Conservation (phyloP, 2,888 invertebrate genomes). For the Tanytarsus gracilentus region DNA sequence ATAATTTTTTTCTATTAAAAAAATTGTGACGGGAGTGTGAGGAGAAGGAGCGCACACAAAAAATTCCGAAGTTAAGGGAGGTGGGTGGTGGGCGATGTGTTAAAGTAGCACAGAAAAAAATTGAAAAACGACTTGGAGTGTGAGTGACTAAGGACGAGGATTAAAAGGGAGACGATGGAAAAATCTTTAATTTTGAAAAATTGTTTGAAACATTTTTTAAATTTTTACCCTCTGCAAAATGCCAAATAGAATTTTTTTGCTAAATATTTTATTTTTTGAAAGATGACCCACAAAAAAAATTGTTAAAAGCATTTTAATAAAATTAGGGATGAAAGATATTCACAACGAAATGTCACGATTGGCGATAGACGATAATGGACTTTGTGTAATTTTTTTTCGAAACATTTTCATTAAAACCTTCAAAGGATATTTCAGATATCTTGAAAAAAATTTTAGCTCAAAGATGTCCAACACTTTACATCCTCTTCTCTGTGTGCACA, state of each 20-base stretch:
- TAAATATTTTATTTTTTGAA: background rate
- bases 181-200: constrained; percentile 3
- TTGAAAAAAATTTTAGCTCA: background rate
- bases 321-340: constrained; percentile 6
- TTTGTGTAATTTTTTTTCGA: background rate
- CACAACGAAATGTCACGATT: constrained; percentile 6
- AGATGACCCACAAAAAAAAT: background rate
- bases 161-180: constrained; percentile 9
- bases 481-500: background rate
- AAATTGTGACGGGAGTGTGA: background rate
- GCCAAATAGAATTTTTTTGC: too few relatives aligned
- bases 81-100: constrained; percentile 1
- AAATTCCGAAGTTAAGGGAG: background rate
- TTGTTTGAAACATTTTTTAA: background rate
- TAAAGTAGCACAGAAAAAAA: constrained; percentile 4
- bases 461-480: background rate
- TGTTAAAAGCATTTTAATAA: constrained; percentile 11
- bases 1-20: constrained; percentile 25
- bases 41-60: background rate
- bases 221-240: background rate
- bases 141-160: background rate
- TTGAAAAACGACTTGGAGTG: background rate
- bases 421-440: constrained; percentile 5
- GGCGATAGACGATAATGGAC: constrained; percentile 9
- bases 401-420: constrained; percentile 6